These are phyloP conservation scores for Gasteruption jaculator DNA, from an alignment of 2,888 invertebrate species.

Conservation along the genomic window DNA sequence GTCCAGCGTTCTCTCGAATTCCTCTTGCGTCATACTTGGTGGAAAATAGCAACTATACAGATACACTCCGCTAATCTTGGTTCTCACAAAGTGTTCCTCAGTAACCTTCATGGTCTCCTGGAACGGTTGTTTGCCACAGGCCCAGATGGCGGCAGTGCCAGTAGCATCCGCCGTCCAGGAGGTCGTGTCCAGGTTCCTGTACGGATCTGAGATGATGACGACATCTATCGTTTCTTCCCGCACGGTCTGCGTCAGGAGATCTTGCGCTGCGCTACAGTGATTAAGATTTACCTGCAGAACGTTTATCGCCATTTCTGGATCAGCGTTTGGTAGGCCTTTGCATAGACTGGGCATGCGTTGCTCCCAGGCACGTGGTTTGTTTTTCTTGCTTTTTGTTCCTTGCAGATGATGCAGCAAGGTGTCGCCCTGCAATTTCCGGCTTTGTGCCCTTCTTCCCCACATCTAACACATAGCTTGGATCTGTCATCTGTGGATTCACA, in stretches of 20 bases:
- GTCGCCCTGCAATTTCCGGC: constrained; percentile 3
- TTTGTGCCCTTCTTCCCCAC: constrained; percentile 17
- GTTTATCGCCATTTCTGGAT: constrained; percentile 11
- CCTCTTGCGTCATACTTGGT: too few relatives aligned
- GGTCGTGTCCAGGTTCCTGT: constrained; percentile 12
- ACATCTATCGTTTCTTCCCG: constrained; percentile 15
- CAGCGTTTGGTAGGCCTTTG: constrained; percentile 12
- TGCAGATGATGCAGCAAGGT: constrained; percentile 12
- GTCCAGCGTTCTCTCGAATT: too few relatives aligned
- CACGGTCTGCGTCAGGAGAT: constrained; percentile 19
- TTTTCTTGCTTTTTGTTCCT: constrained; percentile 4
- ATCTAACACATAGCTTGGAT: constrained; percentile 11
- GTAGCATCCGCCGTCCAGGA: constrained; percentile 11
- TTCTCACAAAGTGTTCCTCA: constrained; percentile 12
- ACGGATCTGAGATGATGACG: constrained; percentile 18
- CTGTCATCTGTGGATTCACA: constrained; percentile 4
- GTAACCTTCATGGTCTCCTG: constrained; percentile 6
- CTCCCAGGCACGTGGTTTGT: constrained; percentile 14
- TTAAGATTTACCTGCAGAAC: too few relatives aligned
- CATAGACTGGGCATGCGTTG: constrained; percentile 14
- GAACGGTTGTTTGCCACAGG: too few relatives aligned
- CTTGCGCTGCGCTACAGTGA: constrained; percentile 19
- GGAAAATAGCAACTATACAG: constrained; percentile 17
- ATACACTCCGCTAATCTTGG: constrained; percentile 12
- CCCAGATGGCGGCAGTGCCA: constrained; percentile 11